Evolutionary conservation across 2,113 vertebrate species (phyloP), one percentile per base, ranked within the genome.

Genomic region (Apus apus): DNA sequence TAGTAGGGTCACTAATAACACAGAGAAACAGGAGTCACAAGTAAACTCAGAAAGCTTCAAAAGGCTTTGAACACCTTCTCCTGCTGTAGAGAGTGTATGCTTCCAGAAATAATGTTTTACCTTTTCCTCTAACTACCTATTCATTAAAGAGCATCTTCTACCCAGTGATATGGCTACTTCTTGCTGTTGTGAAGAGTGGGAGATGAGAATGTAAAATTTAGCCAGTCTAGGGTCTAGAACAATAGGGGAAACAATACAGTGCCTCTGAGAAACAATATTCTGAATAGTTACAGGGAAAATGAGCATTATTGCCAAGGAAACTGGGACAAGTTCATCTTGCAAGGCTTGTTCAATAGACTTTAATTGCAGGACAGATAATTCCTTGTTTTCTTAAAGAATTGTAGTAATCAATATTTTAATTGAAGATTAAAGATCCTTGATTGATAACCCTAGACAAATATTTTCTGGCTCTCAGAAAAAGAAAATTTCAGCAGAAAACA

Each of bases 1-100:
- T 85, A 91, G 72, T 25, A 85, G 34, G 71, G 89, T 82, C 78
- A 66, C 87, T 80, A 90, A 57, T 64, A 86, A 23, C 15, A 53
- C 67, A 91, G 83, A 71, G 48, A 94, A 91, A 56, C 21, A 62
- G 7, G 56, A 80, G 70, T 91, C 34, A 45, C 38, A 60, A 34
- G 60, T 90, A 77, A 95, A 91, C 21, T 83, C 32, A 0, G 0
- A 87, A 65, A 29, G n/a, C 26, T 93, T 85, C 51, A 30, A 46
- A 80, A 87, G 34, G 43, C 34, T 74, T 75, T 85, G n/a, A 68
- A 43, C 7, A 53, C 61, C 61, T 75, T 66, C 85, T 87, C 30
- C 40, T 12, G 2, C 66, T 26, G 22, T 10, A 75, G 45, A 46
- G 38, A 64, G 5, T 0, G 0, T 40, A 2, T 25, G 3, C 48